These are phyloP conservation scores for Stenolophus ochropezus DNA, from an alignment of 2,888 invertebrate species.

Conservation along the genomic window DNA sequence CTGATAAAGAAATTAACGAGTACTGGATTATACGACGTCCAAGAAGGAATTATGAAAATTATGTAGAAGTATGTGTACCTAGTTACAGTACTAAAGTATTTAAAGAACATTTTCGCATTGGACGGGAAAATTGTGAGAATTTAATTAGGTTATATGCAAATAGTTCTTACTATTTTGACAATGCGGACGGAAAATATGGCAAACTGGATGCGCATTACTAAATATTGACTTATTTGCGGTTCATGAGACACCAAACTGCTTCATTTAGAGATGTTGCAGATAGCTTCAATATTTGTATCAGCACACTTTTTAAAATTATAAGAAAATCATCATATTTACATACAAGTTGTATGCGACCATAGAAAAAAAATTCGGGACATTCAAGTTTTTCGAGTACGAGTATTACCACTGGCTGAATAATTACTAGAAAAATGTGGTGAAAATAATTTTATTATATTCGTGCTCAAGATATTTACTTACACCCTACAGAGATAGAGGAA, in stretches of 20 bases:
- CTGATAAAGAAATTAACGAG: not conserved
- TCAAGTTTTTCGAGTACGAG: not conserved
- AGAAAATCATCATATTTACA: slow-evolving; percentile 4
- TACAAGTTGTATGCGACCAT: not conserved
- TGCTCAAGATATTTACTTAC: not conserved
- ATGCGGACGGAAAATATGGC: slow-evolving; percentile 2
- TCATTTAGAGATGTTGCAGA: slow-evolving; percentile 32
- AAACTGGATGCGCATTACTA: not conserved
- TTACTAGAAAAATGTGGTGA: not conserved
- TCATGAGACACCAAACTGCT: slow-evolving; percentile 9
- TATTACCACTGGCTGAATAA: not conserved
- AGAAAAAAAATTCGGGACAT: not conserved
- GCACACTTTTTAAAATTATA: slow-evolving; percentile 10
- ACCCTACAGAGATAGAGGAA: not conserved
- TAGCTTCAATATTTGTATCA: slow-evolving; percentile 13
- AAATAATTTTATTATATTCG: not conserved
- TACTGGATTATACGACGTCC: not conserved
- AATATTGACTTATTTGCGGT: slow-evolving; percentile 5
- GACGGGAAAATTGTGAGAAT: not conserved
- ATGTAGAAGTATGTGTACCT: not conserved
- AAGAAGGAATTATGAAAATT: not conserved
- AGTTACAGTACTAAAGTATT: not conserved
- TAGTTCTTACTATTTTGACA: not conserved
- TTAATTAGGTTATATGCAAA: not conserved
- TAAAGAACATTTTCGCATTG: not conserved